phyloP scores from a whole-genome alignment of 2,797 vertebrate genomes.

The Rhabdophis nuchalis region DNA sequence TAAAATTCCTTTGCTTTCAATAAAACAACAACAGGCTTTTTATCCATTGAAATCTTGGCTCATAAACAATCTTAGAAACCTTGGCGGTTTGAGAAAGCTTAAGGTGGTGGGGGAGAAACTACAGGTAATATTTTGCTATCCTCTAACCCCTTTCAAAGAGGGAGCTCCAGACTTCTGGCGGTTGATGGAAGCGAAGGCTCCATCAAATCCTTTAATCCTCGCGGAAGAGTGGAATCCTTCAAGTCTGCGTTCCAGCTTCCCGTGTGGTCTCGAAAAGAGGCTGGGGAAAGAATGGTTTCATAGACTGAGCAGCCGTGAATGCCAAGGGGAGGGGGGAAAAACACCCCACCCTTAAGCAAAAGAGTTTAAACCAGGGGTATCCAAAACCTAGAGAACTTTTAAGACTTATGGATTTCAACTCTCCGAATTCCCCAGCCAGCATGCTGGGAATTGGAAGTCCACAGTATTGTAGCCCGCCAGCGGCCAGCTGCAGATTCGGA shows the following conservation, averaged over 20 bases:
- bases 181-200: neutral
- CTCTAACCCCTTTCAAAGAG: neutral
- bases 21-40: neutral
- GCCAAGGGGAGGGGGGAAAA: neutral
- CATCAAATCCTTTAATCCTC: neutral
- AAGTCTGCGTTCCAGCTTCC: neutral
- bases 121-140: too few species aligned
- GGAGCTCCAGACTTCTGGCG: neutral
- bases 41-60: neutral
- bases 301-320: neutral
- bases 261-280: neutral
- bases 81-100: neutral
- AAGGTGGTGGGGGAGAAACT: accelerated
- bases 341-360: neutral
- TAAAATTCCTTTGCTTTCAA: neutral
- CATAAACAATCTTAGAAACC: neutral
- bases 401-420: neutral
- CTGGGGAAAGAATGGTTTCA: neutral
- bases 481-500: too few species aligned
- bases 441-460: neutral
- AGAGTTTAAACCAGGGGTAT: neutral
- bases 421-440: neutral
- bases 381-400: neutral
- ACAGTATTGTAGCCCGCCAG: too few species aligned
- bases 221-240: neutral